Base-by-base conservation (phyloP, 2,113 vertebrate genomes). In the Bufo bufo region DNA sequence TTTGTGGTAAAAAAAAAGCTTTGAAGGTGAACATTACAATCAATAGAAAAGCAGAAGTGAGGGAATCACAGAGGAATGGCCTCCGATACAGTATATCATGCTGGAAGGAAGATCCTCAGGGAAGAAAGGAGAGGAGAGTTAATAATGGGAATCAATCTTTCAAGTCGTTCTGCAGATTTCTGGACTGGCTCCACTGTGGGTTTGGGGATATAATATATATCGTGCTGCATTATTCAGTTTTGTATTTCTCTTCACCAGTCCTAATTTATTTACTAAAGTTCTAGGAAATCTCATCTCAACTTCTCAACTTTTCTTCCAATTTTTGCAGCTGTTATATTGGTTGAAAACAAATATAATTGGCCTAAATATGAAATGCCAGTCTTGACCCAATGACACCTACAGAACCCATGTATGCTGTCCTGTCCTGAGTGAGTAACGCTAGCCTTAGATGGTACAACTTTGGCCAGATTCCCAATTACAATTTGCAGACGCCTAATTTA, bases 1-100 rank as follows among this genome's bases (percentile, higher is more conserved):
- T 52, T 43, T 56, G 84, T 75, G 84, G 52, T 75, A 69, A 85
- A 71, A 20, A 85, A 71, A 84, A 72, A 9, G 14, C 65, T 71
- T 23, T 23, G 82, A 72, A 84, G 65, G 47, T 84, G 63, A 69
- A 84, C 63, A 84, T 54, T 52, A 54, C n/a, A 71, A 49, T 75
- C 71, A 14, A 85, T 75, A 16, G 9, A 12, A 43, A 43, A 75
- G 23, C 84, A 85, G 84, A 72, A 74, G 49, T 72, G 17, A 14
- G 13, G 83, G 56, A 85, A 58, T 74, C 14, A 1, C 50, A 74
- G 54, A 43, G 56, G 71, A 75, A 45, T 5, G 66, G 23, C 52
- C 74, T 8, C 43, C 9, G 43, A 77, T 59, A 33, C 33, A 33
- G 33, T 33, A 59, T 58, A 58, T 74, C 84, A 47, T 6, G 6